phyloP scores from a whole-genome alignment of 1,140 invertebrate genomes.

The Magallana gigas region DNA sequence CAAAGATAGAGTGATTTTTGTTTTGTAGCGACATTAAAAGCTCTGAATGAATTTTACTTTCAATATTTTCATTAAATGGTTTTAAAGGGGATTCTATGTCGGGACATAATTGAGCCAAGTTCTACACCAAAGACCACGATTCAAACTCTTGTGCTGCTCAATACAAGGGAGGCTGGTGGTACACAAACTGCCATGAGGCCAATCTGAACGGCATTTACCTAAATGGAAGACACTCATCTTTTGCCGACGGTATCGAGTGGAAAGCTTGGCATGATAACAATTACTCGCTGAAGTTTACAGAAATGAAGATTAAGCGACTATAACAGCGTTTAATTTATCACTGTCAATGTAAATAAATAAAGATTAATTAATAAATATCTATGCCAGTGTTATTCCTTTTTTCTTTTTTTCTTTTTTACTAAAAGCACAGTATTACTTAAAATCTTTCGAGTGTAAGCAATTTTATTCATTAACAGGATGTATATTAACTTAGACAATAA shows the following conservation, averaged over 20 bases:
- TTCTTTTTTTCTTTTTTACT: too few species aligned
- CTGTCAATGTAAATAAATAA: too few species aligned
- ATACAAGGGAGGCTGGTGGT: constrained; percentile 82
- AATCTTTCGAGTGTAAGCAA: too few species aligned
- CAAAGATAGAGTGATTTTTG: constrained; percentile 64
- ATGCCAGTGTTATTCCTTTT: too few species aligned
- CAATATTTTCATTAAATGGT: background rate
- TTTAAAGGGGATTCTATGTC: background rate
- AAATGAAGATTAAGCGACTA: constrained; percentile 74
- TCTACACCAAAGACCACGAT: constrained; percentile 82
- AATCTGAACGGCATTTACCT: constrained; percentile 83
- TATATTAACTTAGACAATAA: too few species aligned
- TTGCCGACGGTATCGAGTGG: constrained; percentile 82
- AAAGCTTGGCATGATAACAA: constrained; percentile 80
- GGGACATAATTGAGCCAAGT: constrained; percentile 80
- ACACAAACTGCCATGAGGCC: constrained; percentile 82
- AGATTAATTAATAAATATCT: too few species aligned
- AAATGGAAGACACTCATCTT: constrained; percentile 58
- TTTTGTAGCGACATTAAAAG: background rate
- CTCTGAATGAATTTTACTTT: too few species aligned
- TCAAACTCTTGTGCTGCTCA: background rate
- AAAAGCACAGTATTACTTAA: too few species aligned
- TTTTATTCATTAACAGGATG: too few species aligned
- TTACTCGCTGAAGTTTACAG: constrained; percentile 78
- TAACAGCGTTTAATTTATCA: background rate